phyloP scores from a whole-genome alignment of 2,113 vertebrate genomes.

The Alexandromys fortis region DNA sequence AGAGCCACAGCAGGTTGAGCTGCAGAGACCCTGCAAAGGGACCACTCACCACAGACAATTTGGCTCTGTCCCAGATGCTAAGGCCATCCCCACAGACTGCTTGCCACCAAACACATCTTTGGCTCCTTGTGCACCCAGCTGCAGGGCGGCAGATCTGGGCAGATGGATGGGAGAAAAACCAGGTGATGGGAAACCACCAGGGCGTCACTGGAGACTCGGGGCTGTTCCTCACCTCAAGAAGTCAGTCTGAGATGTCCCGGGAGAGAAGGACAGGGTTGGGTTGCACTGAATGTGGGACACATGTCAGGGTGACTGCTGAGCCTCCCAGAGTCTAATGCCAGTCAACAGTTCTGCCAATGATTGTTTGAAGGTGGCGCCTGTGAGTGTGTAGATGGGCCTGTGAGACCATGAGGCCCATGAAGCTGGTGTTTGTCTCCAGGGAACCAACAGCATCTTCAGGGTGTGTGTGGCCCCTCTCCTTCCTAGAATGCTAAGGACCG shows the following conservation, averaged over 20 bases:
- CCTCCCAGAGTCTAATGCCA: fast-evolving
- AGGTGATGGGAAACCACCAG: neutral
- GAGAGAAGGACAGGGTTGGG: neutral
- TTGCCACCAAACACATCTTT: fast-evolving
- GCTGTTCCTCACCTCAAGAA: no score
- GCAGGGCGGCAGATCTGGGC: neutral
- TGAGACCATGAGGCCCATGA: neutral
- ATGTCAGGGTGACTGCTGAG: neutral
- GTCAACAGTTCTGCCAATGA: no score
- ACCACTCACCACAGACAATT: no score
- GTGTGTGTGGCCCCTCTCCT: neutral
- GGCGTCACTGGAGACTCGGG: neutral
- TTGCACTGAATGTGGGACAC: no score
- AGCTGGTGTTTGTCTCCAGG: no score
- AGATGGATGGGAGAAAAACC: neutral
- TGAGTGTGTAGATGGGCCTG: no score
- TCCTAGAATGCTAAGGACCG: neutral
- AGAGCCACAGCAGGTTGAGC: neutral
- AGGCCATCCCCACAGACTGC: neutral
- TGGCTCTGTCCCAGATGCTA: neutral
- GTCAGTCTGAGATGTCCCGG: fast-evolving
- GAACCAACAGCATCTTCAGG: neutral
- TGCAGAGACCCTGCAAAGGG: neutral
- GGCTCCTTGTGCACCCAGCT: no score
- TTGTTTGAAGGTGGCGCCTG: neutral